A percentile compares a stretch with the other conserved stretches of the same genome.
These are phyloP conservation scores for Meriones psammophilus DNA, from an alignment of 2,797 vertebrate genomes.

Conservation along the genomic window DNA sequence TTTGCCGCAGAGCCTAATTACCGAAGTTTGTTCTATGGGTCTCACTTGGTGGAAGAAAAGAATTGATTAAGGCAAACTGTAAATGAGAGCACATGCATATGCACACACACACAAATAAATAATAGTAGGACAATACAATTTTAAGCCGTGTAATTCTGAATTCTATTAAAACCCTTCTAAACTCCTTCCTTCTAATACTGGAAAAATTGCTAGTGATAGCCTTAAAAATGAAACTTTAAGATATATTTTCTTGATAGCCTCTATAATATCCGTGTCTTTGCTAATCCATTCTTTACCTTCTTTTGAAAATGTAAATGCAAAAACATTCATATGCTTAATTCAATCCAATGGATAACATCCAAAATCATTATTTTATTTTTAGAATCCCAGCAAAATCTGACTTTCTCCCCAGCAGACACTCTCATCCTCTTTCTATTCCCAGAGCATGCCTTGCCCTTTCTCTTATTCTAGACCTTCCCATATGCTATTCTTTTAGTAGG, in stretches of 20 bases:
- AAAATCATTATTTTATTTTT: conserved; percentile 64
- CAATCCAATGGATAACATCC: conserved; percentile 3
- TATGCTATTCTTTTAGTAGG: conserved; percentile 44
- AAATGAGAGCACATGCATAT: background rate
- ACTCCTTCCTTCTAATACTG: background rate
- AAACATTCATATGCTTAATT: conserved; percentile 64
- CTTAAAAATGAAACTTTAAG: conserved; percentile 22
- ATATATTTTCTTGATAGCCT: background rate
- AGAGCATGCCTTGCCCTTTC: conserved; percentile 25
- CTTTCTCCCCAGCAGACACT: conserved; percentile 42
- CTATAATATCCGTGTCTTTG: background rate
- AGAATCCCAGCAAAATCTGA: conserved; percentile 21
- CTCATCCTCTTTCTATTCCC: conserved; percentile 38
- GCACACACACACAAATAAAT: background rate
- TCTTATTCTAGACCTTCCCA: conserved; percentile 55
- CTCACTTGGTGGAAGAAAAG: background rate
- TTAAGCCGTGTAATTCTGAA: conserved; percentile 19
- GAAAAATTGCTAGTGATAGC: conserved; percentile 15
- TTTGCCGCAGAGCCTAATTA: background rate
- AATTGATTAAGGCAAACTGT: background rate
- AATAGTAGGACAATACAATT: background rate
- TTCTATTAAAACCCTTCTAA: background rate
- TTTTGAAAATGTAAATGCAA: conserved; percentile 58
- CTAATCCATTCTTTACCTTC: conserved; percentile 17
- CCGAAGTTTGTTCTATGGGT: background rate